Percentiles rank a stretch among this genome's conserved stretches.
Evolutionary conservation across 2,113 vertebrate species (phyloP).

Genomic region (Hemiprocne comata): DNA sequence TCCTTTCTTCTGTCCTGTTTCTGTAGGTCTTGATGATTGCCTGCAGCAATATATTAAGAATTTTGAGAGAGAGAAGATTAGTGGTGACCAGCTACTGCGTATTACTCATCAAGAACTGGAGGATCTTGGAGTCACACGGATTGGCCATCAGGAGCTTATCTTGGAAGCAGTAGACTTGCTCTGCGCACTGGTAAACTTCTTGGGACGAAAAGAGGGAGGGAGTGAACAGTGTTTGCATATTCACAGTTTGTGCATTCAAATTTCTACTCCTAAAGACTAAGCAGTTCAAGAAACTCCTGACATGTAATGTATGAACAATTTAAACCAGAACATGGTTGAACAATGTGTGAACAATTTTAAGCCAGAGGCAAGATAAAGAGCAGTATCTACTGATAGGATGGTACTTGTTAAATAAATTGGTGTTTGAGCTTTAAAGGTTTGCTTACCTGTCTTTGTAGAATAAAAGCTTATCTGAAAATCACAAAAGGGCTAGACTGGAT

Average conservation of each 20-base stretch:
- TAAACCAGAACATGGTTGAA: no score
- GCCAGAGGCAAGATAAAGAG: neutral
- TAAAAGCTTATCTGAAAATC: slow-evolving; percentile 15
- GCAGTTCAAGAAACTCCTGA: neutral
- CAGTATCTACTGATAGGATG: neutral
- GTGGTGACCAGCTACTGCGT: slow-evolving; percentile 91
- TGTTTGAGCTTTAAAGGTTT: neutral
- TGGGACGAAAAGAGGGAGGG: neutral
- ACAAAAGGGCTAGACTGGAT: neutral
- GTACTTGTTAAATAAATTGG: neutral
- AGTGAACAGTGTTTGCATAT: neutral
- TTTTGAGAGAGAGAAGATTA: slow-evolving; percentile 94
- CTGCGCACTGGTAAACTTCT: slow-evolving; percentile 90
- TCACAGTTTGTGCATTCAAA: neutral
- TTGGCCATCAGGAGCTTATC: slow-evolving; percentile 97
- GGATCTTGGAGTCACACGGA: slow-evolving; percentile 94
- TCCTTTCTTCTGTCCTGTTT: slow-evolving; percentile 1
- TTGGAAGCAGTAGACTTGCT: slow-evolving; percentile 96
- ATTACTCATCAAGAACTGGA: slow-evolving; percentile 97
- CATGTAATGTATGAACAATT: neutral
- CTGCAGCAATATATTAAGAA: slow-evolving; percentile 97
- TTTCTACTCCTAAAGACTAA: neutral
- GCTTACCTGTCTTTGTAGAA: neutral
- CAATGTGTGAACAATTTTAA: neutral
- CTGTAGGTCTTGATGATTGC: slow-evolving; percentile 93